Conservation (phyloP, 2,888 invertebrate genomes). For the Carcina quercana region DNA sequence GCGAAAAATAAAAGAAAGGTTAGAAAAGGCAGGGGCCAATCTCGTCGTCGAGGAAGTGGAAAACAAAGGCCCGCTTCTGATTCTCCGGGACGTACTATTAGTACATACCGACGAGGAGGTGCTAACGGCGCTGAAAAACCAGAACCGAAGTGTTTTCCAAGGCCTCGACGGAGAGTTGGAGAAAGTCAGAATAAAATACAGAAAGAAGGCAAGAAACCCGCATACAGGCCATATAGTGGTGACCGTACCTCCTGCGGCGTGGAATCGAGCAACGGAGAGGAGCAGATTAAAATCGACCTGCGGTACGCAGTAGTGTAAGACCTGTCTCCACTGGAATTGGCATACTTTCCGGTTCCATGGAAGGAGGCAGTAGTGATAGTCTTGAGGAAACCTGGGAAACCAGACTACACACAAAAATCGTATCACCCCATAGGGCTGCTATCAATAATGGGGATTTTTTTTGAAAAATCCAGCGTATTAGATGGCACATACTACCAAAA, state of each 20-base stretch:
- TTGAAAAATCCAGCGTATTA: no score
- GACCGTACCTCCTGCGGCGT: not conserved
- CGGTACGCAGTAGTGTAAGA: no score
- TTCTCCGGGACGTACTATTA: constrained; percentile 1
- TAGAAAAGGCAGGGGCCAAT: not conserved
- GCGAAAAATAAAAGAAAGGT: not conserved
- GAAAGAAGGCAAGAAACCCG: not conserved
- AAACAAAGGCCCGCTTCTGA: constrained; percentile 6
- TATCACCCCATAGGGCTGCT: no score
- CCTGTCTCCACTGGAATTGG: no score
- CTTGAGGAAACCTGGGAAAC: no score
- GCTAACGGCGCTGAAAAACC: not conserved
- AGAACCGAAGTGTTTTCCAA: not conserved
- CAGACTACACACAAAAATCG: no score
- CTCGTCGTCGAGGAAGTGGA: constrained; percentile 3
- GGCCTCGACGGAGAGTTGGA: not conserved
- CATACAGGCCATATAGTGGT: not conserved
- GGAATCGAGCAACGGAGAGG: not conserved
- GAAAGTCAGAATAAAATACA: not conserved
- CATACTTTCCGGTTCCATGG: no score
- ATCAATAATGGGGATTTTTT: no score
- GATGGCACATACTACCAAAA: no score
- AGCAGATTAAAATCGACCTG: no score
- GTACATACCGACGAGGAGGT: constrained; percentile 12
- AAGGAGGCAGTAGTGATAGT: no score